Conservation (phyloP, 1,140 invertebrate species). For the Sarcophaga bullata region DNA sequence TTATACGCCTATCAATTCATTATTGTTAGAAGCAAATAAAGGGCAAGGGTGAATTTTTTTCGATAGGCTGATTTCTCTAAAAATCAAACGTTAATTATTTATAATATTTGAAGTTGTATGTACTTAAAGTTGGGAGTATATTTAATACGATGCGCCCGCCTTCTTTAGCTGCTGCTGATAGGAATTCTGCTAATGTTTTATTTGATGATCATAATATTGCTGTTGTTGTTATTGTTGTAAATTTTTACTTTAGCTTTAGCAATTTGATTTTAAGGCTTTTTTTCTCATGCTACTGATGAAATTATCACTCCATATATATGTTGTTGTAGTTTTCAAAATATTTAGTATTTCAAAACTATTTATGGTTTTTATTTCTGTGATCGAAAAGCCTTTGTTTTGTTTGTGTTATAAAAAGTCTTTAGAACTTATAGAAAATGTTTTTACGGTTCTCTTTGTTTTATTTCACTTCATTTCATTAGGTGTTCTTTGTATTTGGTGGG, state of each 20-base stretch:
- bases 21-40: not conserved
- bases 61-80: too few species aligned
- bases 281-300: not conserved
- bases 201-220: too few species aligned
- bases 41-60: too few species aligned
- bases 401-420: not conserved
- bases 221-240: too few species aligned
- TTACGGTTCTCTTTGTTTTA: not conserved
- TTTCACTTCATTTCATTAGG: not conserved
- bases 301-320: not conserved
- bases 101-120: too few species aligned
- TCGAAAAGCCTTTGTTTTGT: not conserved
- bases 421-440: not conserved
- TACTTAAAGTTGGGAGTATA: too few species aligned
- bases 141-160: too few species aligned
- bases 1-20: not conserved
- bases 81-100: too few species aligned
- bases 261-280: constrained; percentile 1
- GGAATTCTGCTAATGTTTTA: not conserved
- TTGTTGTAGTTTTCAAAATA: not conserved
- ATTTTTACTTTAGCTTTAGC: too few species aligned
- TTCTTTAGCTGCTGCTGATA: not conserved
- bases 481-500: not conserved
- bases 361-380: not conserved
- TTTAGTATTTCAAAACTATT: not conserved